phyloP scores from a whole-genome alignment of 35 echinoderm and acorn worm species.

The Ptychodera flava region DNA sequence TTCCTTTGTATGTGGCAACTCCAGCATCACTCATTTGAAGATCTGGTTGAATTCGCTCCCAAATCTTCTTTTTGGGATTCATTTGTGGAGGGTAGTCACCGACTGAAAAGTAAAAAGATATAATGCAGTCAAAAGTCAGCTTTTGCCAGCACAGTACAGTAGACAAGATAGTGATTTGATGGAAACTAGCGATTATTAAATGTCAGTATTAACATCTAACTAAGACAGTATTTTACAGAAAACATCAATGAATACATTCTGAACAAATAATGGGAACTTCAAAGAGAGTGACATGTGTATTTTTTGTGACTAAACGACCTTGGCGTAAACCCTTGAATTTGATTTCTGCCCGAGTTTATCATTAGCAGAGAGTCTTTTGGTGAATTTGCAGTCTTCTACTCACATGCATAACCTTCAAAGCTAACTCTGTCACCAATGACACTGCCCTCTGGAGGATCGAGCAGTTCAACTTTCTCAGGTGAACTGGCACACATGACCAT shows the following conservation, averaged over 20 bases:
- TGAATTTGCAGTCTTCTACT: slow-evolving; percentile 24
- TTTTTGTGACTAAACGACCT: too few relatives aligned
- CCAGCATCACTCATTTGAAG: slow-evolving; percentile 40
- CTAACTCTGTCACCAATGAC: slow-evolving; percentile 80
- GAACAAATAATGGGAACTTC: too few relatives aligned
- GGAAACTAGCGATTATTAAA: too few relatives aligned
- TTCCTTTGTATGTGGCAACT: slow-evolving; percentile 86
- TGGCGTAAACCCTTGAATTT: too few relatives aligned
- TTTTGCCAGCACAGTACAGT: neutral
- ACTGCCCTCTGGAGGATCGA: slow-evolving; percentile 58
- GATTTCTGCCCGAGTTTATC: too few relatives aligned
- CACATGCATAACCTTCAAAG: slow-evolving; percentile 75
- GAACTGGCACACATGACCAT: slow-evolving; percentile 97
- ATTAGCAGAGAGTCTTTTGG: too few relatives aligned
- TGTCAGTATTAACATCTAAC: neutral
- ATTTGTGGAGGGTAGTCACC: slow-evolving; percentile 86
- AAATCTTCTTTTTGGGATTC: slow-evolving; percentile 99
- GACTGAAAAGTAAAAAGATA: slow-evolving; percentile 46
- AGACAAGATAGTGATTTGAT: neutral
- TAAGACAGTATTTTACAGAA: neutral
- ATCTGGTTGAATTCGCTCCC: slow-evolving; percentile 78
- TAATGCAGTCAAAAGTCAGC: too few relatives aligned
- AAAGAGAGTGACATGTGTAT: too few relatives aligned
- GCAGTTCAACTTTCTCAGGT: slow-evolving; percentile 76
- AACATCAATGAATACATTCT: neutral